These are phyloP conservation scores for Dolomedes plantarius DNA, from an alignment of 2,888 invertebrate genomes.

Conservation along the genomic window DNA sequence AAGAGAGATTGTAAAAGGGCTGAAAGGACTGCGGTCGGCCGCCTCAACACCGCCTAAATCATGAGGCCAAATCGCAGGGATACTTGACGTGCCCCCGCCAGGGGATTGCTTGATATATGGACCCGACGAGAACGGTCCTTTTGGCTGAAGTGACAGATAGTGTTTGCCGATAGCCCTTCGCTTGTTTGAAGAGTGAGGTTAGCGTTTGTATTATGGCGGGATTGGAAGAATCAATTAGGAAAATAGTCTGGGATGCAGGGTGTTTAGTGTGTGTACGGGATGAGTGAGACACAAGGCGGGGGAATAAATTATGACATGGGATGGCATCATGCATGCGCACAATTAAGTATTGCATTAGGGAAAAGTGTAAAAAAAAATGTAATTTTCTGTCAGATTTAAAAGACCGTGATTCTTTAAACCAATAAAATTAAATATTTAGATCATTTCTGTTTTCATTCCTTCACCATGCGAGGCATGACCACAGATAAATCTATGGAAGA, in stretches of 20 bases:
- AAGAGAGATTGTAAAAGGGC: neutral
- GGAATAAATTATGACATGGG: no score
- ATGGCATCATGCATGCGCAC: no score
- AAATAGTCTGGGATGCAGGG: neutral
- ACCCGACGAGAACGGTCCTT: conserved; percentile 19
- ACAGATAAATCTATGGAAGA: no score
- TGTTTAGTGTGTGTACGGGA: no score
- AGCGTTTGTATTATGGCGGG: neutral
- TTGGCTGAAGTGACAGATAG: neutral
- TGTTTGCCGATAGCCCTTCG: neutral
- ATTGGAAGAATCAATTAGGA: conserved; percentile 21
- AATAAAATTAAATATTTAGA: no score
- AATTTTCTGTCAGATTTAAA: no score
- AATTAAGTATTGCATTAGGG: no score
- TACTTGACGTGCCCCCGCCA: neutral
- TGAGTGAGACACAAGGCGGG: no score
- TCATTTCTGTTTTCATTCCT: no score
- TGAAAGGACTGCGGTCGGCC: conserved; percentile 19
- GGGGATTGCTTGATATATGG: conserved; percentile 15
- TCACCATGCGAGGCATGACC: no score
- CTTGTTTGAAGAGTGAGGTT: conserved; percentile 1
- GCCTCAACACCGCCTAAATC: conserved; percentile 31
- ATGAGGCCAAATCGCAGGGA: neutral
- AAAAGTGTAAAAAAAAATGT: no score
- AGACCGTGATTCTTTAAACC: no score